A percentile compares a stretch with the other conserved stretches of the same genome.
These are phyloP conservation scores for Eledona agricola DNA, from an alignment of 2,888 invertebrate genomes.

Conservation along the genomic window DNA sequence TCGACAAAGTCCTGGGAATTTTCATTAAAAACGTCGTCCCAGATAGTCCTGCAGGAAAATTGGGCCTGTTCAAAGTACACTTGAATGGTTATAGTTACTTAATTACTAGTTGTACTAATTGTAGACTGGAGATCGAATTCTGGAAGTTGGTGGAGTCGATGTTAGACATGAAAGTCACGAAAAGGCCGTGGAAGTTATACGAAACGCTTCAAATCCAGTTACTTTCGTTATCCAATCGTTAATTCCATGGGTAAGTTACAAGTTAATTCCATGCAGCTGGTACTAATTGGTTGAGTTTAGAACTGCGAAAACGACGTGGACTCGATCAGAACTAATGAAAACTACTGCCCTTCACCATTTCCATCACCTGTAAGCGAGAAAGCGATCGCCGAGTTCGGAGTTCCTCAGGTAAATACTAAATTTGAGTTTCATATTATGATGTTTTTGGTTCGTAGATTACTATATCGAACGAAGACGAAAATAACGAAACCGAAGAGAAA, in stretches of 20 bases:
- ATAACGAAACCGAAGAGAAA: too few relatives aligned
- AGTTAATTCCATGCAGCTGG: not conserved
- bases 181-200: constrained; percentile 92
- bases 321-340: constrained; percentile 35
- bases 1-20: constrained; percentile 84
- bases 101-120: constrained; percentile 45
- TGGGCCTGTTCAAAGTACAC: constrained; percentile 84
- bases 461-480: constrained; percentile 7
- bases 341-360: constrained; percentile 42
- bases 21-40: constrained; percentile 97
- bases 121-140: constrained; percentile 86
- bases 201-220: constrained; percentile 88
- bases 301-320: constrained; percentile 36
- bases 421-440: not conserved
- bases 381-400: constrained; percentile 6
- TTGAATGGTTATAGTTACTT: constrained; percentile 3
- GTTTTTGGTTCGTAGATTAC: constrained; percentile 14
- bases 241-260: constrained; percentile 73
- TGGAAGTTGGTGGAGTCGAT: constrained; percentile 92
- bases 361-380: constrained; percentile 43
- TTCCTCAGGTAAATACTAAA: constrained; percentile 14
- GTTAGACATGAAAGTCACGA: constrained; percentile 92
- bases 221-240: constrained; percentile 89
- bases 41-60: constrained; percentile 91
- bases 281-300: not conserved